Conservation (phyloP, 1,140 invertebrate genomes). For the Heliconius hewitsoni region DNA sequence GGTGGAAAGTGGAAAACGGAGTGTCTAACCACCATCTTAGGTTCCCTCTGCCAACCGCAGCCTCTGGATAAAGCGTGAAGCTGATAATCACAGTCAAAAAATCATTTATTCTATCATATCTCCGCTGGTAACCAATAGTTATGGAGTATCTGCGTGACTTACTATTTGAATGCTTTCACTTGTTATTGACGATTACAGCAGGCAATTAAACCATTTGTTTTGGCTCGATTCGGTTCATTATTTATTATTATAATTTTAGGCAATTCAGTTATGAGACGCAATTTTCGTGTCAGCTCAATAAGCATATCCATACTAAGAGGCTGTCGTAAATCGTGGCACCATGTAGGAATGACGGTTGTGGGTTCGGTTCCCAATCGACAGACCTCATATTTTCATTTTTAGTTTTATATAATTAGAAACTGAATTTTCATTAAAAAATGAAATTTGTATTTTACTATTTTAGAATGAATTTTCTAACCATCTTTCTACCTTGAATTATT, state of each 20-base stretch:
- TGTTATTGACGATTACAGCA: neutral
- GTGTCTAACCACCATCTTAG: too few relatives aligned
- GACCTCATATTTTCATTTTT: too few relatives aligned
- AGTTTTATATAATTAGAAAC: too few relatives aligned
- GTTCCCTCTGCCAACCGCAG: too few relatives aligned
- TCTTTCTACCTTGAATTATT: too few relatives aligned
- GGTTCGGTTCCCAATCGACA: neutral
- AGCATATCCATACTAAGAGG: neutral
- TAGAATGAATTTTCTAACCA: too few relatives aligned
- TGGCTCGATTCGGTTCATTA: neutral
- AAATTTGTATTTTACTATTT: too few relatives aligned
- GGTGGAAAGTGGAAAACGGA: too few relatives aligned
- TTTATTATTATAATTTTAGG: slow-evolving; percentile 1
- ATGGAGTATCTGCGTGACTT: neutral
- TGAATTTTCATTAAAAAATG: too few relatives aligned
- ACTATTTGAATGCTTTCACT: neutral
- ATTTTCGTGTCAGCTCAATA: neutral
- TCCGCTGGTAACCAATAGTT: neutral
- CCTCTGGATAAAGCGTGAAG: too few relatives aligned
- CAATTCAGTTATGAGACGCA: neutral
- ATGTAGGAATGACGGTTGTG: neutral
- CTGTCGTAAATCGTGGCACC: too few relatives aligned
- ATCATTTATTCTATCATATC: neutral
- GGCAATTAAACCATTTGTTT: neutral
- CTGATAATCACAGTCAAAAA: too few relatives aligned